phyloP scores from a whole-genome alignment of 1,140 invertebrate genomes.

The Hyposmocoma kahamanoa region DNA sequence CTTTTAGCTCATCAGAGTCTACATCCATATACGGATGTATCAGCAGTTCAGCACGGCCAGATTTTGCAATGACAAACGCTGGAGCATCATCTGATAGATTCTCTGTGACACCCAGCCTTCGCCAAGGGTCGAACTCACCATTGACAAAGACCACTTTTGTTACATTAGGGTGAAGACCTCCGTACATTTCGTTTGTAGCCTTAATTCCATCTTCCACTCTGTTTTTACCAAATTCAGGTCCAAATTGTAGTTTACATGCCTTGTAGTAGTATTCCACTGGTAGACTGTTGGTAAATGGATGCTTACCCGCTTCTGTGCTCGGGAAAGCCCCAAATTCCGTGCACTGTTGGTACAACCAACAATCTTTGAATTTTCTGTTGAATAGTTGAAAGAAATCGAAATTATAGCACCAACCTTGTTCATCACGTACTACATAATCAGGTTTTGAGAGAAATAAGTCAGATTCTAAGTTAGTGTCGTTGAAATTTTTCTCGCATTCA shows the following conservation, averaged over 20 bases:
- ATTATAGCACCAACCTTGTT: neutral
- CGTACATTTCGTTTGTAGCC: slow-evolving; percentile 74
- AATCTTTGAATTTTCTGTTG: neutral
- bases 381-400: neutral
- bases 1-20: too few relatives aligned
- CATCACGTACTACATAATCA: neutral
- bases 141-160: slow-evolving; percentile 75
- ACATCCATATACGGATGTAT: too few relatives aligned
- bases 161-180: slow-evolving; percentile 63
- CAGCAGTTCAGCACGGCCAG: too few relatives aligned
- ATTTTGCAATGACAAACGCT: neutral
- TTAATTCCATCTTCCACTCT: slow-evolving; percentile 50
- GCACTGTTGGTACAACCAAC: slow-evolving; percentile 85
- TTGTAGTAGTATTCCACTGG: neutral
- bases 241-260: neutral
- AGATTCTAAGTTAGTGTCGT: neutral
- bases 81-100: slow-evolving; percentile 1
- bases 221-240: slow-evolving; percentile 23
- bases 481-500: neutral
- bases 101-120: slow-evolving; percentile 66
- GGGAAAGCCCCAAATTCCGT: slow-evolving; percentile 86
- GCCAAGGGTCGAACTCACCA: slow-evolving; percentile 76
- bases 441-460: neutral
- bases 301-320: slow-evolving; percentile 74
- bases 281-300: slow-evolving; percentile 70